Percentiles rank a stretch among this genome's conserved stretches.
Evolutionary conservation across 2,797 vertebrate genomes (phyloP).

Genomic region (Rallus crepitans): DNA sequence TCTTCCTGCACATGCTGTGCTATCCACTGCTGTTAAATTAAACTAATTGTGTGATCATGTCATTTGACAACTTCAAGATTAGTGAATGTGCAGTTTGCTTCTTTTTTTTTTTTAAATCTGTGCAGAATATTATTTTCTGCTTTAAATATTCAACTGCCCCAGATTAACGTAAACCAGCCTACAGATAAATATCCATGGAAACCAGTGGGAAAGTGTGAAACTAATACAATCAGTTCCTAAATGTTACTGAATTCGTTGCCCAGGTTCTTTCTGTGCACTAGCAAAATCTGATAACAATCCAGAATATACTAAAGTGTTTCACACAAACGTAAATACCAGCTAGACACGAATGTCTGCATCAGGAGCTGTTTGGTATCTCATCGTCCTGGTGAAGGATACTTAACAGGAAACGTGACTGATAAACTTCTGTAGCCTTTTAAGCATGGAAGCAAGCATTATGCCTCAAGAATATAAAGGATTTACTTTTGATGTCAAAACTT

Average conservation of each 20-base stretch:
- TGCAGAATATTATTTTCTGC: neutral
- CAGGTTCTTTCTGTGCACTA: neutral
- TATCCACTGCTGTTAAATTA: neutral
- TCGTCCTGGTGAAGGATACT: neutral
- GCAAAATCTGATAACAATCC: neutral
- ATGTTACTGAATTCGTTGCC: neutral
- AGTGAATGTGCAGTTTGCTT: neutral
- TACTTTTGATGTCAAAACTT: neutral
- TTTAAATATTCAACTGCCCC: neutral
- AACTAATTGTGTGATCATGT: neutral
- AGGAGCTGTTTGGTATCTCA: neutral
- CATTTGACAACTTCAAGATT: neutral
- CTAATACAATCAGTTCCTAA: conserved; percentile 9
- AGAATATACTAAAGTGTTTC: neutral
- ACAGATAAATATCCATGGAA: conserved; percentile 45
- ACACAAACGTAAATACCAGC: neutral
- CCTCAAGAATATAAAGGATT: neutral
- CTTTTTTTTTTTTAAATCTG: neutral
- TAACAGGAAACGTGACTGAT: neutral
- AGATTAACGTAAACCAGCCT: conserved; percentile 11
- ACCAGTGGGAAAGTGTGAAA: conserved; percentile 24
- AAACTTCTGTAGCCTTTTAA: neutral
- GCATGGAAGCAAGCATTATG: neutral
- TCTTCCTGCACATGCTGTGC: neutral
- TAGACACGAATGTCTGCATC: neutral